A percentile compares a stretch with the other conserved stretches of the same genome.
Conservation (phyloP, 64 coral and sea anemone genomes). For the Astreopora myriophthalma region DNA sequence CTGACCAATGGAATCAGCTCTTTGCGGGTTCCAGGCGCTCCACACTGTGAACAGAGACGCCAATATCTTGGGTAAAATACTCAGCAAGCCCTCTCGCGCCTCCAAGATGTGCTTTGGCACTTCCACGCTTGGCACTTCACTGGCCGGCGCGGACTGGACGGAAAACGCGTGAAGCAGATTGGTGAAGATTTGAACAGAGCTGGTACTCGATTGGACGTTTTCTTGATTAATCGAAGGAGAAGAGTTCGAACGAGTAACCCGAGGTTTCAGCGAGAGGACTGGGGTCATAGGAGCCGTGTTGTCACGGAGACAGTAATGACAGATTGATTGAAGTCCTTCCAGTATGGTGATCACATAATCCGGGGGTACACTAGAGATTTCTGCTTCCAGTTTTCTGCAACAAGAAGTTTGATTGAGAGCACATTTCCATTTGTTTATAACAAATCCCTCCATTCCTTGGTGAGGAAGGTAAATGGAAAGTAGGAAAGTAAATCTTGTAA, state of each 20-base stretch:
- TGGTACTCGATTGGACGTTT: slow-evolving; percentile 60
- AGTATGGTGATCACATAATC: slow-evolving; percentile 86
- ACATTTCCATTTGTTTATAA: too few species aligned
- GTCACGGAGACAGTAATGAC: slow-evolving; percentile 92
- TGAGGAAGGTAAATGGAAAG: too few species aligned
- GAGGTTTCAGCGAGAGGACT: slow-evolving; percentile 89
- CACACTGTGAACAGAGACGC: slow-evolving; percentile 82
- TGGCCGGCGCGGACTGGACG: slow-evolving; percentile 65
- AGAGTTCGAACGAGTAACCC: slow-evolving; percentile 57
- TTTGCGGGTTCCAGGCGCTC: slow-evolving; percentile 79
- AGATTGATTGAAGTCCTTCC: slow-evolving; percentile 84
- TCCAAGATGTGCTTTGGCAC: slow-evolving; percentile 79
- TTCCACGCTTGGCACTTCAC: slow-evolving; percentile 71
- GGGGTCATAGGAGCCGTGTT: slow-evolving; percentile 67
- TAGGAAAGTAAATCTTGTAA: too few species aligned
- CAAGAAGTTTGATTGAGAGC: not conserved
- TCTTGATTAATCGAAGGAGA: slow-evolving; percentile 46
- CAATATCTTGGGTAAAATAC: slow-evolving; percentile 80
- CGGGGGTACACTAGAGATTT: slow-evolving; percentile 49
- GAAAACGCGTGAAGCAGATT: slow-evolving; percentile 98
- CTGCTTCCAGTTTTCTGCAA: not conserved
- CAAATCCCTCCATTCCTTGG: too few species aligned
- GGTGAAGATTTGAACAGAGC: slow-evolving; percentile 86
- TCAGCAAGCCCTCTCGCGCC: slow-evolving; percentile 88
- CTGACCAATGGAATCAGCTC: slow-evolving; percentile 39